phyloP scores from a whole-genome alignment of 2,113 vertebrate species.

The Pontoporia blainvillei region DNA sequence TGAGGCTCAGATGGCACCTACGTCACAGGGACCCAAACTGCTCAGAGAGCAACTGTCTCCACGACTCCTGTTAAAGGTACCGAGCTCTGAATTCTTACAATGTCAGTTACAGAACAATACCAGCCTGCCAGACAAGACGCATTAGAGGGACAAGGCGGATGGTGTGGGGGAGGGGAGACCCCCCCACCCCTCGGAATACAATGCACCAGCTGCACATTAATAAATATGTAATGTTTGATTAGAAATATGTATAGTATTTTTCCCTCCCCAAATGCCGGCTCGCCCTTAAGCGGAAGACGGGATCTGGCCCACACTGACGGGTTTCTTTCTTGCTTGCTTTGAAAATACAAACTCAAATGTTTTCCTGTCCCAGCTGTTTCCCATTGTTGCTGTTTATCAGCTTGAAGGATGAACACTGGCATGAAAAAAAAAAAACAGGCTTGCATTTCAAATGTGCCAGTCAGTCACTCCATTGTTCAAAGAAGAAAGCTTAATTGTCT shows the following conservation, averaged over 20 bases:
- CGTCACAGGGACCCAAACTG: conserved; percentile 64
- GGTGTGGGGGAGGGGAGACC: conserved; percentile 66
- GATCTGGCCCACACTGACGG: conserved; percentile 85
- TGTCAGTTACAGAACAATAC: conserved; percentile 82
- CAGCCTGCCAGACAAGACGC: conserved; percentile 80
- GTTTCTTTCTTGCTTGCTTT: conserved; percentile 87
- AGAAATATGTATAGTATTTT: conserved; percentile 90
- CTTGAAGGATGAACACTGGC: conserved; percentile 87
- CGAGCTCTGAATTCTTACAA: conserved; percentile 79
- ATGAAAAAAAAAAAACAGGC: conserved; percentile 84
- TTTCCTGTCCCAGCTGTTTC: conserved; percentile 90
- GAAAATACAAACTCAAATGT: conserved; percentile 89
- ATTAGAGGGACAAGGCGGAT: conserved; percentile 71
- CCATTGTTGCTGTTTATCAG: conserved; percentile 90
- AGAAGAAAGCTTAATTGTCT: conserved; percentile 90
- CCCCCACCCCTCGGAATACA: conserved; percentile 75
- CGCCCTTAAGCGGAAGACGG: conserved; percentile 85
- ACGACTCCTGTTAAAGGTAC: conserved; percentile 75
- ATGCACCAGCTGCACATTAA: conserved; percentile 89
- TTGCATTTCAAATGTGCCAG: conserved; percentile 89
- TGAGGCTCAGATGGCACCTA: conserved; percentile 73
- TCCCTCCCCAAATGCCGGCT: conserved; percentile 81
- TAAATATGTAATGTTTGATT: conserved; percentile 92
- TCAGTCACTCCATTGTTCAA: conserved; percentile 88
- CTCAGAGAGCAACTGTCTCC: conserved; percentile 74